Percentiles rank a stretch among this genome's conserved stretches.
Conservation (phyloP, 2,113 vertebrate species). For the Vidua chalybeata region DNA sequence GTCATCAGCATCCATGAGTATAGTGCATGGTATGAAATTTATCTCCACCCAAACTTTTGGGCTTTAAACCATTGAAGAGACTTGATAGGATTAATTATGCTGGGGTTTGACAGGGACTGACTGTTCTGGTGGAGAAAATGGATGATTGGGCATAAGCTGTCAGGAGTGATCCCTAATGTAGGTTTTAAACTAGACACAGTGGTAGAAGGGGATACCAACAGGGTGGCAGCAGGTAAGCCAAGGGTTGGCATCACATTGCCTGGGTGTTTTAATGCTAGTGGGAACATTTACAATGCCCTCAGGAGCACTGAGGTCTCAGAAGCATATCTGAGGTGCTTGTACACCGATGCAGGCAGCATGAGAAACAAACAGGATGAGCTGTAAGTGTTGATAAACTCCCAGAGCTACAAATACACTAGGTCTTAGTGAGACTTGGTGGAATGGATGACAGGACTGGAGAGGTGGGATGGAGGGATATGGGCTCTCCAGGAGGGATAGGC, state of each 20-base stretch:
- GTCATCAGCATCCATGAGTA: neutral
- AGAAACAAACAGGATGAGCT: neutral
- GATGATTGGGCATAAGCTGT: neutral
- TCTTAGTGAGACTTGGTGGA: neutral
- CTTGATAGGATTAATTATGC: neutral
- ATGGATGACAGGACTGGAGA: neutral
- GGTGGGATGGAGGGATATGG: neutral
- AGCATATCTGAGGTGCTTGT: neutral
- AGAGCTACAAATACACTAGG: neutral
- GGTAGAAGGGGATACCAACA: neutral
- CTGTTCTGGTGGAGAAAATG: neutral
- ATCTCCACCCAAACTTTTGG: neutral
- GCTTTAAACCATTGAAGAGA: neutral
- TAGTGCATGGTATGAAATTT: neutral
- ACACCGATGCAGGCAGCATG: accelerated
- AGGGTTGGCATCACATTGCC: neutral
- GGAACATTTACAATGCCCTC: neutral
- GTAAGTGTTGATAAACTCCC: neutral
- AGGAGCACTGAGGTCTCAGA: neutral
- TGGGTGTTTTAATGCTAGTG: neutral
- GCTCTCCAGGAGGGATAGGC: neutral
- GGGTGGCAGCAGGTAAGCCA: neutral
- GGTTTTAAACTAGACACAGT: neutral
- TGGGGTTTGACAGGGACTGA: neutral
- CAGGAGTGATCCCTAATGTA: neutral